These are phyloP conservation scores for Plumapathes pennacea DNA, from an alignment of 92 coral and sea anemone genomes.

Conservation along the genomic window DNA sequence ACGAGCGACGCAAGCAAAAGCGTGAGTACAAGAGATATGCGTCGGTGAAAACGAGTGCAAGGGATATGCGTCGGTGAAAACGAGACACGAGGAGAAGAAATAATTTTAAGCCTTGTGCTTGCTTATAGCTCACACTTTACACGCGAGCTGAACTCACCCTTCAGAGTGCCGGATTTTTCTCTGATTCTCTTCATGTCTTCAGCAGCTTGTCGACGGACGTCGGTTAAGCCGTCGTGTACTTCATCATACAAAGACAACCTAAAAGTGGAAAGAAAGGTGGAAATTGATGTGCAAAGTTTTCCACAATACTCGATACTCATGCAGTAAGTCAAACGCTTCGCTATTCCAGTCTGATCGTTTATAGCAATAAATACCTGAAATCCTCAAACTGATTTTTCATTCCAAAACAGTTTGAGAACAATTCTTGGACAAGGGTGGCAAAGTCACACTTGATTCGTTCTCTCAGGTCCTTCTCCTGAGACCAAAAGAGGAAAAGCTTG, in stretches of 20 bases:
- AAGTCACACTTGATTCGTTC: slow-evolving; percentile 86
- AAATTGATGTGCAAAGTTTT: too few species aligned
- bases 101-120: too few species aligned
- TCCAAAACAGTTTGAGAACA: slow-evolving; percentile 89
- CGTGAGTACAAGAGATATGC: neutral
- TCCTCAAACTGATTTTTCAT: slow-evolving; percentile 96
- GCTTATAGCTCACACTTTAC: too few species aligned
- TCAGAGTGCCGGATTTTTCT: slow-evolving; percentile 89
- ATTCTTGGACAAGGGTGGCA: slow-evolving; percentile 80
- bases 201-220: slow-evolving; percentile 89
- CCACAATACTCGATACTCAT: too few species aligned
- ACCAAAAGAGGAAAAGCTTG: neutral
- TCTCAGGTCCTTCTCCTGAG: slow-evolving; percentile 78
- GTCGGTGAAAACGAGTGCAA: neutral
- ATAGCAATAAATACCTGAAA: slow-evolving; percentile 94
- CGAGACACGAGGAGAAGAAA: too few species aligned
- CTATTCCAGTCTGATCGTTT: too few species aligned
- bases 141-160: too few species aligned
- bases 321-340: too few species aligned
- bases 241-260: slow-evolving; percentile 89
- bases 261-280: neutral
- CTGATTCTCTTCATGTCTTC: slow-evolving; percentile 89
- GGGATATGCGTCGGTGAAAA: too few species aligned
- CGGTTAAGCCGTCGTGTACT: slow-evolving; percentile 83
- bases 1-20: neutral